These are phyloP conservation scores for Smutsia temminckii DNA, from an alignment of 2,797 vertebrate species.

Conservation along the genomic window DNA sequence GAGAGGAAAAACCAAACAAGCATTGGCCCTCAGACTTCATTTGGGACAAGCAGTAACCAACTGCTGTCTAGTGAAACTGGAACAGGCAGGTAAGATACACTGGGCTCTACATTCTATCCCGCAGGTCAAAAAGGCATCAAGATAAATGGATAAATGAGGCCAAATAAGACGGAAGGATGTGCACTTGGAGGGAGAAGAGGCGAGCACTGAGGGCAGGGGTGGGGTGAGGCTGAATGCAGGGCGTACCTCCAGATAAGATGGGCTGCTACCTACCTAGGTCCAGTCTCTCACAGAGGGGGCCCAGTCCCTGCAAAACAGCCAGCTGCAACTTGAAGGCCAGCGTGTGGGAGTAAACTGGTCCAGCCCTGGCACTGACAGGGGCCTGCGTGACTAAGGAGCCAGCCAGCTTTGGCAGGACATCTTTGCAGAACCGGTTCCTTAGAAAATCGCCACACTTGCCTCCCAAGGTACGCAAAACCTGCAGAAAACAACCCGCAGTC, in stretches of 20 bases:
- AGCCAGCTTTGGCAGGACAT: slow-evolving; percentile 92
- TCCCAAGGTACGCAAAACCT: slow-evolving; percentile 93
- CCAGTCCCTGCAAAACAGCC: slow-evolving; percentile 92
- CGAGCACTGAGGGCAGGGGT: fast-evolving
- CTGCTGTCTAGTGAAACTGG: neutral
- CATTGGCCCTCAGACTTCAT: slow-evolving; percentile 31
- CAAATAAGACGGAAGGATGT: neutral
- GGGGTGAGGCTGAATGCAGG: neutral
- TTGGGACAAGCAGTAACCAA: slow-evolving; percentile 43
- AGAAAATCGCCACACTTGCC: slow-evolving; percentile 92
- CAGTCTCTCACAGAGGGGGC: slow-evolving; percentile 90
- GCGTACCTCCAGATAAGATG: neutral
- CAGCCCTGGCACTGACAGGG: slow-evolving; percentile 89
- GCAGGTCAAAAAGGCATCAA: slow-evolving; percentile 10
- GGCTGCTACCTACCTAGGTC: slow-evolving; percentile 89
- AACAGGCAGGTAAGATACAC: neutral
- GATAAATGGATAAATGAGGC: neutral
- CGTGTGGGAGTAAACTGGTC: slow-evolving; percentile 92
- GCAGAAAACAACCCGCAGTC: slow-evolving; percentile 25
- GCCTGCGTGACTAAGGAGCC: slow-evolving; percentile 90
- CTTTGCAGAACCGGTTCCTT: slow-evolving; percentile 92
- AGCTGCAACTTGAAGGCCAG: slow-evolving; percentile 95
- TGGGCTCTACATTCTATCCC: slow-evolving; percentile 34
- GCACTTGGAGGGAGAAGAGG: neutral
- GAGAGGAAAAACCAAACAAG: slow-evolving; percentile 76